Evolutionary conservation across 1,140 invertebrate species (phyloP).

Genomic region (Dinoponera quadriceps): DNA sequence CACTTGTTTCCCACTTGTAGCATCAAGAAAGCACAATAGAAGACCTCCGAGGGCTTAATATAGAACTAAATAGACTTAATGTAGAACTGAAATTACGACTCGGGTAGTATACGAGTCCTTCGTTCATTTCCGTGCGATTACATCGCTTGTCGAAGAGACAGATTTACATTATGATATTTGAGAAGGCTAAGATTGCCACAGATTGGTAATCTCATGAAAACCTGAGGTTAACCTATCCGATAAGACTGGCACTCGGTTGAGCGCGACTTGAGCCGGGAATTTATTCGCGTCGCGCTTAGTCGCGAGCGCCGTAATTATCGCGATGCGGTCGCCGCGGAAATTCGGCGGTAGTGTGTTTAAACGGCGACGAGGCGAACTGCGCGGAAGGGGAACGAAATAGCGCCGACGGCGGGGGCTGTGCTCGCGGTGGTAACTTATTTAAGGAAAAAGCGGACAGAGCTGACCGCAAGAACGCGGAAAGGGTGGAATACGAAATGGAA

Average conservation of each 20-base stretch:
- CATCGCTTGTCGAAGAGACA: not conserved
- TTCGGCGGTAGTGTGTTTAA: slow-evolving; percentile 10
- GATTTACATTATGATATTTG: not conserved
- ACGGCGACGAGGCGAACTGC: slow-evolving; percentile 19
- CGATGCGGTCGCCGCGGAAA: not conserved
- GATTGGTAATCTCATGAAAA: not conserved
- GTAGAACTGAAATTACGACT: too few relatives aligned
- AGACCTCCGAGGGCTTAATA: too few relatives aligned
- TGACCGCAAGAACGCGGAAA: slow-evolving; percentile 51
- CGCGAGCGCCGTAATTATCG: not conserved
- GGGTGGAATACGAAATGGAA: slow-evolving; percentile 54
- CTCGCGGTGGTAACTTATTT: slow-evolving; percentile 39
- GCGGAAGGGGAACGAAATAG: slow-evolving; percentile 18
- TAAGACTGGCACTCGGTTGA: slow-evolving; percentile 4
- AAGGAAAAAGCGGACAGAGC: slow-evolving; percentile 30
- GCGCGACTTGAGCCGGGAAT: slow-evolving; percentile 3
- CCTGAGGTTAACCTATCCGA: not conserved
- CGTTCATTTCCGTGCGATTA: not conserved
- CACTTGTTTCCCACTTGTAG: too few relatives aligned
- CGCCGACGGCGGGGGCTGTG: not conserved
- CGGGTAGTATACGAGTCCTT: not conserved
- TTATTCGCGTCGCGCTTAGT: not conserved
- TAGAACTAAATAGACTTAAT: too few relatives aligned
- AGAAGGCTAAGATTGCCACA: not conserved
- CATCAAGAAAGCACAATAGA: too few relatives aligned